phyloP scores from a whole-genome alignment of 2,888 invertebrate genomes.

The Biston betularia region DNA sequence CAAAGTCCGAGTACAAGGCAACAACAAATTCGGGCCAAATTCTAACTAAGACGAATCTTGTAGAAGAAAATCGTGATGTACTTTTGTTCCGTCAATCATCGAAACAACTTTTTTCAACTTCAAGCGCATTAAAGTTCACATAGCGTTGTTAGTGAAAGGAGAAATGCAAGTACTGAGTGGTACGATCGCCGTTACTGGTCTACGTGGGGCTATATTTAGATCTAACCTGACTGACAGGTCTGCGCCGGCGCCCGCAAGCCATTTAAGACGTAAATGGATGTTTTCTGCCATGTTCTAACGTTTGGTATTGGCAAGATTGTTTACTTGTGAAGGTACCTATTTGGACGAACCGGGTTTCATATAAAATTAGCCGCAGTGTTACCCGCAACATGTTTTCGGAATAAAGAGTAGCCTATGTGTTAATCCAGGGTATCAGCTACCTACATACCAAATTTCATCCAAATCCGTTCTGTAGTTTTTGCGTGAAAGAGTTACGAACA shows the following conservation, averaged over 20 bases:
- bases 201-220: conserved; percentile 72
- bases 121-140: conserved; percentile 58
- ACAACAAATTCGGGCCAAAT: too few relatives aligned
- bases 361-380: too few relatives aligned
- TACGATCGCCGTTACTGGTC: conserved; percentile 69
- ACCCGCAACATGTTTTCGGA: too few relatives aligned
- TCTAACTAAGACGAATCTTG: too few relatives aligned
- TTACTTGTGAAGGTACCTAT: not conserved
- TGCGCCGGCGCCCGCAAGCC: conserved; percentile 47
- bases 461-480: too few relatives aligned
- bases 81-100: not conserved
- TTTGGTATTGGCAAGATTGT: not conserved
- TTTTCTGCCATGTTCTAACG: conserved; percentile 1
- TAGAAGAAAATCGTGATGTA: too few relatives aligned
- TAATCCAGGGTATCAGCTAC: too few relatives aligned
- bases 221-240: conserved; percentile 56
- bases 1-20: too few relatives aligned
- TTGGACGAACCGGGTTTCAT: not conserved
- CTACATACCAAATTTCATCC: too few relatives aligned
- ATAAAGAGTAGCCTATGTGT: too few relatives aligned
- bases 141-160: conserved; percentile 70
- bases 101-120: conserved; percentile 46
- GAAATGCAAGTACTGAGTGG: conserved; percentile 65
- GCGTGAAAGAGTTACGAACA: too few relatives aligned
- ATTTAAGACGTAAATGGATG: conserved; percentile 47